These are phyloP conservation scores for Panthera uncia DNA, from an alignment of 2,113 vertebrate species.

Conservation along the genomic window DNA sequence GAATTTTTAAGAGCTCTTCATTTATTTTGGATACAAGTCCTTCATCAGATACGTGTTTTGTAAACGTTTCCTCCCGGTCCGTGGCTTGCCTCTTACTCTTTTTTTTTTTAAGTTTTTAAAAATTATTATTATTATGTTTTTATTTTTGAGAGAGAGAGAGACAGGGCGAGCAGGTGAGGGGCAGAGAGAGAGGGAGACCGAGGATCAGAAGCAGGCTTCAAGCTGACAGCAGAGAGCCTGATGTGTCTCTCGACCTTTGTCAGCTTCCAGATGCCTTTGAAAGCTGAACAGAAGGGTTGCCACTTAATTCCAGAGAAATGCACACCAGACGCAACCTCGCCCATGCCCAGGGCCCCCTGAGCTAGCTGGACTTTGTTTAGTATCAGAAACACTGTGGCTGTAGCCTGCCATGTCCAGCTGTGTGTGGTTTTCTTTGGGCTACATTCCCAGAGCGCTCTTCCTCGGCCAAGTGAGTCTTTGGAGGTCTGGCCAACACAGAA, in stretches of 20 bases:
- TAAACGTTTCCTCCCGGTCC: neutral
- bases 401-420: neutral
- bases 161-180: too few relatives aligned
- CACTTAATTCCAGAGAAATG: neutral
- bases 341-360: neutral
- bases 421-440: neutral
- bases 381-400: neutral
- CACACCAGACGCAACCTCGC: neutral
- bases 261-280: neutral
- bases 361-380: neutral
- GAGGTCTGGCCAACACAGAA: fast-evolving
- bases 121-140: too few relatives aligned
- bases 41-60: neutral
- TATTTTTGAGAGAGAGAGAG: too few relatives aligned
- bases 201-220: too few relatives aligned
- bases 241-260: neutral
- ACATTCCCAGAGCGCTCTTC: neutral
- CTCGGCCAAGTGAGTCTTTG: neutral
- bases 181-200: too few relatives aligned
- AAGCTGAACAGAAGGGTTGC: neutral
- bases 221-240: too few relatives aligned
- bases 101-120: too few relatives aligned
- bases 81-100: neutral
- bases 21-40: neutral
- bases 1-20: neutral